Evolutionary conservation across 2,888 invertebrate genomes (phyloP).

Genomic region (Pantelozetes paolii): DNA sequence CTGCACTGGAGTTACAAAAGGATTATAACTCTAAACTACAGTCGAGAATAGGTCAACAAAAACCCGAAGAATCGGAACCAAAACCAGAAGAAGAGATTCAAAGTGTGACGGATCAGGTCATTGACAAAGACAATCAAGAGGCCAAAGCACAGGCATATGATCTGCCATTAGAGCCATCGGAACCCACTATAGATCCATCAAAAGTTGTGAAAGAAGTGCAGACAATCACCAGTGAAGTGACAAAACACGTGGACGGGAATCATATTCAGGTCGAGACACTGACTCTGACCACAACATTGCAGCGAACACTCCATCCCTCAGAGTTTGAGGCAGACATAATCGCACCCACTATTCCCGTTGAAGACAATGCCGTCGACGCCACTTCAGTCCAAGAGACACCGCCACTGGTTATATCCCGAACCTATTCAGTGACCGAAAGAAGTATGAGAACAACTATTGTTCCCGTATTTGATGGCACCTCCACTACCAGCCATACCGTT

Average conservation of each 20-base stretch:
- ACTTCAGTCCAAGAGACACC: constrained; percentile 59
- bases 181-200: constrained; percentile 44
- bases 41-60: constrained; percentile 12
- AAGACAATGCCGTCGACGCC: constrained; percentile 39
- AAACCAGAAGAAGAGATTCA: not conserved
- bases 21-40: constrained; percentile 31
- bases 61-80: not conserved
- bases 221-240: constrained; percentile 48
- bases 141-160: not conserved
- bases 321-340: constrained; percentile 36
- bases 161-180: not conserved
- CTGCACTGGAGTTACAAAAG: constrained; percentile 26
- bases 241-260: constrained; percentile 47
- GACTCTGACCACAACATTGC: constrained; percentile 48
- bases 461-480: constrained; percentile 70
- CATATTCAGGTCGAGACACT: constrained; percentile 48
- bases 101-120: not conserved
- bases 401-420: constrained; percentile 72
- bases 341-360: constrained; percentile 39
- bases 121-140: not conserved
- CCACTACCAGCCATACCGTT: constrained; percentile 69
- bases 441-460: constrained; percentile 82
- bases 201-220: constrained; percentile 46
- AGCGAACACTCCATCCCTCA: constrained; percentile 44
- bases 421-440: constrained; percentile 82